Evolutionary conservation across 2,113 vertebrate species (phyloP).

Genomic region (Zosterops borbonicus): DNA sequence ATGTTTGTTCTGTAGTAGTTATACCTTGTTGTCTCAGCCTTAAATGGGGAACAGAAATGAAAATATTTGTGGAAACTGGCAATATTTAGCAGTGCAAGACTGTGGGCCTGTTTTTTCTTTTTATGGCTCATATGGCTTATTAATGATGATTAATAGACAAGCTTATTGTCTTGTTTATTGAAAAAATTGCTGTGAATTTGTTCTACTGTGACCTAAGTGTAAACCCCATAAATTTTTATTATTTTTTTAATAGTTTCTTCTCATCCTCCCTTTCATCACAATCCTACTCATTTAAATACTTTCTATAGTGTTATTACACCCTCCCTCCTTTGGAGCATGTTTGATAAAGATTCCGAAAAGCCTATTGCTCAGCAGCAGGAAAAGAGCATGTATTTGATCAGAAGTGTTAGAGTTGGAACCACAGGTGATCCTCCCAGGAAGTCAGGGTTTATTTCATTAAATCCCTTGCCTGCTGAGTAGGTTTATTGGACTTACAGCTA

Average conservation of each 20-base stretch:
- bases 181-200: neutral
- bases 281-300: neutral
- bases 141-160: neutral
- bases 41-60: neutral
- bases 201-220: neutral
- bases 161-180: neutral
- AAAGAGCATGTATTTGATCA: conserved; percentile 51
- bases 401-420: conserved; percentile 52
- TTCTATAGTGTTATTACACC: neutral
- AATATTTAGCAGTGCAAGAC: neutral
- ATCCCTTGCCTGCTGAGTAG: conserved; percentile 40
- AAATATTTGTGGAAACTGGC: neutral
- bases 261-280: neutral
- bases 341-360: conserved; percentile 36
- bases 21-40: neutral
- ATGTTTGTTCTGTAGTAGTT: neutral
- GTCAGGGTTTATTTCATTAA: conserved; percentile 59
- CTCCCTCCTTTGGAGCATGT: neutral
- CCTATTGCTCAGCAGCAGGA: conserved; percentile 29
- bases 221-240: neutral
- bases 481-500: conserved; percentile 61
- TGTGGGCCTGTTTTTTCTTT: neutral
- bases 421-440: conserved; percentile 42
- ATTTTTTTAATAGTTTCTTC: neutral
- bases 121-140: neutral